Percentiles rank a stretch among this genome's conserved stretches.
These are phyloP conservation scores for Acanthurus leucopareius DNA, from an alignment of 2,797 vertebrate species.

Conservation along the genomic window DNA sequence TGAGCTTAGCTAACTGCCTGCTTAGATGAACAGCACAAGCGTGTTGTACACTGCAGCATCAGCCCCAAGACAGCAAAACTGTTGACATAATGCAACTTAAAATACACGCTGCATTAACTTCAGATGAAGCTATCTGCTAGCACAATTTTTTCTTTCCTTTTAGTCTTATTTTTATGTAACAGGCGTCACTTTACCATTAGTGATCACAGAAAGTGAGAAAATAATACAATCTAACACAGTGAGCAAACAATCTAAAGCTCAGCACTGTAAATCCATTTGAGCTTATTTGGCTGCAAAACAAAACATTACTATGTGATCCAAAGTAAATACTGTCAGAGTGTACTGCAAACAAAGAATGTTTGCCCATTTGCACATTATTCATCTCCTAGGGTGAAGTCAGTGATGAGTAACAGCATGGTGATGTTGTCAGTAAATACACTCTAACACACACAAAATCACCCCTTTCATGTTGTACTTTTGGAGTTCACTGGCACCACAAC, in stretches of 20 bases:
- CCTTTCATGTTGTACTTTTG: slow-evolving; percentile 79
- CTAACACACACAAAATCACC: slow-evolving; percentile 72
- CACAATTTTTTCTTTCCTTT: slow-evolving; percentile 8
- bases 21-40: slow-evolving; percentile 73
- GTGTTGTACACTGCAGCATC: slow-evolving; percentile 65
- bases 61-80: slow-evolving; percentile 63
- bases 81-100: slow-evolving; percentile 65
- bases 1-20: slow-evolving; percentile 83
- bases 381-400: slow-evolving; percentile 73
- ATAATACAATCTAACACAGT: slow-evolving; percentile 25
- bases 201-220: slow-evolving; percentile 16
- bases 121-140: slow-evolving; percentile 23
- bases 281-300: slow-evolving; percentile 69
- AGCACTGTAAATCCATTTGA: slow-evolving; percentile 64
- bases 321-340: slow-evolving; percentile 72
- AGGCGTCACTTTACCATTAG: slow-evolving; percentile 26
- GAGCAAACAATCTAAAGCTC: slow-evolving; percentile 55
- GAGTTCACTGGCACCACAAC: slow-evolving; percentile 77
- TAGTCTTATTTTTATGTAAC: slow-evolving; percentile 9
- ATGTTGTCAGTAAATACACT: slow-evolving; percentile 77
- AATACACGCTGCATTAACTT: slow-evolving; percentile 35
- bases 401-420: slow-evolving; percentile 71
- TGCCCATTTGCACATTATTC: slow-evolving; percentile 76
- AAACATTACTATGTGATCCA: slow-evolving; percentile 67
- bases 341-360: slow-evolving; percentile 73